A percentile compares a stretch with the other conserved stretches of the same genome.
Conservation (phyloP, 2,888 invertebrate genomes). For the Teleiodes luculella region DNA sequence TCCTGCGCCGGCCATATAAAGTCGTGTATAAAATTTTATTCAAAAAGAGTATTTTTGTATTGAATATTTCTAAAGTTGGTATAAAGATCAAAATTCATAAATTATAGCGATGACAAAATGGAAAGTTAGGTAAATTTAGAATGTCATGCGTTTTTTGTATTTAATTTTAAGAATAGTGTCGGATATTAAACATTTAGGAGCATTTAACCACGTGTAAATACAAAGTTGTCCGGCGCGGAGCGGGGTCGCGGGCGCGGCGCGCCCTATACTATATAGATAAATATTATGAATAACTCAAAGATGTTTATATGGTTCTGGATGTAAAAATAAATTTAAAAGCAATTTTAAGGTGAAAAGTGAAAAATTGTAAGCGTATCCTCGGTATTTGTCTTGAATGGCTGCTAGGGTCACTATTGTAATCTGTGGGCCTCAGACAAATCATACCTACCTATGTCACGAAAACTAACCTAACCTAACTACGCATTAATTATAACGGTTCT, state of each 20-base stretch:
- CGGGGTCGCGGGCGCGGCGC: constrained; percentile 54
- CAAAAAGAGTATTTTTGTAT: constrained; percentile 81
- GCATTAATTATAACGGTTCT: constrained; percentile 76
- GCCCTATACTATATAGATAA: constrained; percentile 69
- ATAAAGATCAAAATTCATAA: constrained; percentile 80
- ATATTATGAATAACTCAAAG: constrained; percentile 77
- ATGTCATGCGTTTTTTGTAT: constrained; percentile 79
- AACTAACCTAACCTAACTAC: constrained; percentile 73
- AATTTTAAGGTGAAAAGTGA: constrained; percentile 65
- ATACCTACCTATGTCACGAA: constrained; percentile 57
- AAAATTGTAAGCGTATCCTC: constrained; percentile 67
- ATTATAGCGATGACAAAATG: constrained; percentile 75
- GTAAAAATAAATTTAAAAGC: constrained; percentile 75
- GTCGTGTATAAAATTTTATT: constrained; percentile 79
- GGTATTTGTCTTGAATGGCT: constrained; percentile 75
- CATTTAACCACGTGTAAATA: constrained; percentile 85
- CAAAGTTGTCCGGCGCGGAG: constrained; percentile 57
- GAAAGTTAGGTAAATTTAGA: constrained; percentile 76
- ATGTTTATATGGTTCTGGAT: constrained; percentile 80
- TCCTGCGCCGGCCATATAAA: constrained; percentile 57
- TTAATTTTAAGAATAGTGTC: constrained; percentile 80
- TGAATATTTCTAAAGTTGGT: constrained; percentile 80
- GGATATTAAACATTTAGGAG: constrained; percentile 83
- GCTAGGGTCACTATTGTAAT: constrained; percentile 74
- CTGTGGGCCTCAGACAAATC: constrained; percentile 72